Conservation (phyloP, 2,888 invertebrate genomes). For the Sylvicola fuscatus region DNA sequence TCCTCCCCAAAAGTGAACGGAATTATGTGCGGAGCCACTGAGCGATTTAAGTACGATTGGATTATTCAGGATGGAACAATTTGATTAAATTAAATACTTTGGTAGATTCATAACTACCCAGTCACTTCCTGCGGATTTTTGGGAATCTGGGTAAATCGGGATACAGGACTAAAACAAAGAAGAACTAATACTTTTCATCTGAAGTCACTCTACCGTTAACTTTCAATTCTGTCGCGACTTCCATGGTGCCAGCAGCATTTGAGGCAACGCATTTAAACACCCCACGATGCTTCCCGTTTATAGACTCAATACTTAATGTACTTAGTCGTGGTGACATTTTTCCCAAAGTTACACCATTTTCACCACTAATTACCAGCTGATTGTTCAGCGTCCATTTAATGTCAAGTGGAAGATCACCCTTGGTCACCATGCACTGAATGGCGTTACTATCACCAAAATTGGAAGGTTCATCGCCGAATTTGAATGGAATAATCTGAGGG, state of each 20-base stretch:
- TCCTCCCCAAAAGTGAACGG: conserved; percentile 51
- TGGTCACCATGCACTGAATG: conserved; percentile 32
- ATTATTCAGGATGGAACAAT: no score
- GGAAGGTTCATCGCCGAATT: conserved; percentile 29
- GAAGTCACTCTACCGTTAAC: conserved; percentile 19
- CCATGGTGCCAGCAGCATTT: conserved; percentile 32
- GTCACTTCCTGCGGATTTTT: no score
- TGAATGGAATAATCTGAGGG: conserved; percentile 34
- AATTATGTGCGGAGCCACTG: conserved; percentile 47
- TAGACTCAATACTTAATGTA: conserved; percentile 37
- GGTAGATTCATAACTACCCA: no score
- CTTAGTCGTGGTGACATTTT: conserved; percentile 22
- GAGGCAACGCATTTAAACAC: conserved; percentile 40
- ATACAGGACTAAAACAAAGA: no score
- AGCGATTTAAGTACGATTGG: no score
- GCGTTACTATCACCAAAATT: conserved; percentile 33
- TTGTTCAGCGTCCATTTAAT: conserved; percentile 40
- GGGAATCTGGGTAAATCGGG: no score
- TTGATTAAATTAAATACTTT: no score
- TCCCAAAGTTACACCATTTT: conserved; percentile 17
- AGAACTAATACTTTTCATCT: no score
- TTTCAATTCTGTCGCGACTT: conserved; percentile 25
- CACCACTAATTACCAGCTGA: conserved; percentile 18
- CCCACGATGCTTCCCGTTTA: conserved; percentile 38
- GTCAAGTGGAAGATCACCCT: conserved; percentile 43